These are phyloP conservation scores for Panthera tigris DNA, from an alignment of 2,113 vertebrate species.

Conservation along the genomic window DNA sequence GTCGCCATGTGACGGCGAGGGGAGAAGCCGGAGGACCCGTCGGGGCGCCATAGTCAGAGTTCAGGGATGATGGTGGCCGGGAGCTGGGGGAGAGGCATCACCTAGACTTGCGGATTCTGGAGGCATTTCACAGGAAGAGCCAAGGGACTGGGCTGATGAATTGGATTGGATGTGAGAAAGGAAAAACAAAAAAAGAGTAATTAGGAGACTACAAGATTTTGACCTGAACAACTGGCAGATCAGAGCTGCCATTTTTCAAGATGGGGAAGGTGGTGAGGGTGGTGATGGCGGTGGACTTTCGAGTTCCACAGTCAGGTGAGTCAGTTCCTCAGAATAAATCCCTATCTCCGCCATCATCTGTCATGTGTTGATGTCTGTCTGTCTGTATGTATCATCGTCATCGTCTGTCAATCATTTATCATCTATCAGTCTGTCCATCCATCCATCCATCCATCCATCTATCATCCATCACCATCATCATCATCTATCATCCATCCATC, in stretches of 20 bases:
- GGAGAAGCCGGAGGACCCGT: not conserved
- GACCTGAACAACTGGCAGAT: not conserved
- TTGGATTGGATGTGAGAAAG: not conserved
- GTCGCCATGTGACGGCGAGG: rapidly evolving
- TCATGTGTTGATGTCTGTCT: not conserved
- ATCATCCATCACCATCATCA: not conserved
- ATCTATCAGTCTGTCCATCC: too few species aligned
- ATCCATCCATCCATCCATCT: too few species aligned
- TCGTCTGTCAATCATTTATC: not conserved
- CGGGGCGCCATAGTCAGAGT: rapidly evolving
- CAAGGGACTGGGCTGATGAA: not conserved
- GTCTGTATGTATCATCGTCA: too few species aligned
- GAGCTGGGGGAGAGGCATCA: not conserved
- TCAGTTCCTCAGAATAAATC: not conserved
- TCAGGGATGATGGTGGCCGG: not conserved
- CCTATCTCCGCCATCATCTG: too few species aligned
- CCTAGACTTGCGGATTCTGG: not conserved
- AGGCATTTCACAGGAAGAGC: not conserved
- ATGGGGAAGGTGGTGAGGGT: not conserved
- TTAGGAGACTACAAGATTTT: too few species aligned
- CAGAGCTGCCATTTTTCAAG: not conserved
- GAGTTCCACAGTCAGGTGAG: not conserved
- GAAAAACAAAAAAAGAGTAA: not conserved
- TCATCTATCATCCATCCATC: not conserved
- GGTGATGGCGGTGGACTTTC: not conserved